Evolutionary conservation across 2,113 vertebrate species (phyloP), one percentile per base, ranked within the genome.

Genomic region (Perca schrenkii): DNA sequence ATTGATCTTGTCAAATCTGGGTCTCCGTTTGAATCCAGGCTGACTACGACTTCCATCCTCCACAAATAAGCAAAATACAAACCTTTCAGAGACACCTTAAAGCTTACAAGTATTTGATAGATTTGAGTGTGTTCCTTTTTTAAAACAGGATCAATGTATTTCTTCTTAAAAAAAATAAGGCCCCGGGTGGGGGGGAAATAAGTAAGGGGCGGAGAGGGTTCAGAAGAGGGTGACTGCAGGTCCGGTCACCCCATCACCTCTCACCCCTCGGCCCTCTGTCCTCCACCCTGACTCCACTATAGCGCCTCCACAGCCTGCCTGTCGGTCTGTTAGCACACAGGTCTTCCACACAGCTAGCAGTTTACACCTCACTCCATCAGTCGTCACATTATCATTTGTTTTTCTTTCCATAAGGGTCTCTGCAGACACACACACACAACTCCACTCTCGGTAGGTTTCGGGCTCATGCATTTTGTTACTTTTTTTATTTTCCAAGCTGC

Each of bases 281-380:
- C 79, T 82, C 60, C 72, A 17, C 73, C 74, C 40, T 2, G 46
- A 22, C 77, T 68, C 76, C 62, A 6, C 76, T 36, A 4, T 25
- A 40, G 66, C 76, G 19, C 74, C 64, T 34, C 72, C 40, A 3
- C 65, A 21, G 57, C 69, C 73, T 34, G 63, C 72, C 28, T 34
- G 61, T 68, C 71, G 6, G 74, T 78, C 67, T 54, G 69, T 82
- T 57, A 94, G 95, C 95, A 94, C 95, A 95, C 95, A 95, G 96
- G 96, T 97, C 96, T 97, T 97, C 97, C 96, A 96, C 92, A 91
- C 94, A 95, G 93, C 95, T 94, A 91, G 94, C 95, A 91, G 93
- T 89, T 94, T 93, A 92, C 94, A 94, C 96, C 95, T 91, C 88
- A 78, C 78, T 75, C 81, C 54, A 66, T 62, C 75, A 72, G 22